Conservation (phyloP, 2,888 invertebrate species). For the Melieria omissa region DNA sequence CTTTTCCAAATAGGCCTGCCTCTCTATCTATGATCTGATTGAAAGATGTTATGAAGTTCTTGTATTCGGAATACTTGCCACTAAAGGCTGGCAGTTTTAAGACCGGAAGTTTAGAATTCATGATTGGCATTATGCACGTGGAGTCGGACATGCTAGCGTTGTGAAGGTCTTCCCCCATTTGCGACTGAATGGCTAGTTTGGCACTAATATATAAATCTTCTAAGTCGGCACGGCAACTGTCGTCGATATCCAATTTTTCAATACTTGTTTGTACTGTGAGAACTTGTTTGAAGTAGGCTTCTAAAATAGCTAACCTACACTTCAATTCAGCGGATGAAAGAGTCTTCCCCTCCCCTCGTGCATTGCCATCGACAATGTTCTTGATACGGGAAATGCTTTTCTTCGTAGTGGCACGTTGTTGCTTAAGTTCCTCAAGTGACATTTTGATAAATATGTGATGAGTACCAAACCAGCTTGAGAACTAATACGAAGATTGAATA, state of each 20-base stretch:
- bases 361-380: neutral
- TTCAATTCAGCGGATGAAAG: neutral
- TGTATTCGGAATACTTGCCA: slow-evolving; percentile 38
- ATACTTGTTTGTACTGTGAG: neutral
- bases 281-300: neutral
- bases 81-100: slow-evolving; percentile 23
- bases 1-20: slow-evolving; percentile 29
- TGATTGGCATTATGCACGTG: neutral
- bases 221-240: neutral
- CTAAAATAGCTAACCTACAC: neutral
- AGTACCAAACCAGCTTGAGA: too few relatives aligned
- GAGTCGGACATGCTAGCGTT: neutral
- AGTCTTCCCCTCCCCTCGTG: neutral
- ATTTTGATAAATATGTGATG: neutral
- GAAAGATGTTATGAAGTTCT: slow-evolving; percentile 35
- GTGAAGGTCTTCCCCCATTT: neutral
- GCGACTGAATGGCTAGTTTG: neutral
- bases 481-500: too few relatives aligned
- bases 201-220: neutral
- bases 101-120: slow-evolving; percentile 5
- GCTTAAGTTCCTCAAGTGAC: neutral
- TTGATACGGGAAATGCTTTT: neutral
- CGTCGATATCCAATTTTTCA: neutral
- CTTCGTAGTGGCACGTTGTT: neutral
- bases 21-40: slow-evolving; percentile 33